Percentiles rank a stretch among this genome's conserved stretches.
Evolutionary conservation across 2,888 invertebrate genomes (phyloP).

Genomic region (Campoplex capitator): DNA sequence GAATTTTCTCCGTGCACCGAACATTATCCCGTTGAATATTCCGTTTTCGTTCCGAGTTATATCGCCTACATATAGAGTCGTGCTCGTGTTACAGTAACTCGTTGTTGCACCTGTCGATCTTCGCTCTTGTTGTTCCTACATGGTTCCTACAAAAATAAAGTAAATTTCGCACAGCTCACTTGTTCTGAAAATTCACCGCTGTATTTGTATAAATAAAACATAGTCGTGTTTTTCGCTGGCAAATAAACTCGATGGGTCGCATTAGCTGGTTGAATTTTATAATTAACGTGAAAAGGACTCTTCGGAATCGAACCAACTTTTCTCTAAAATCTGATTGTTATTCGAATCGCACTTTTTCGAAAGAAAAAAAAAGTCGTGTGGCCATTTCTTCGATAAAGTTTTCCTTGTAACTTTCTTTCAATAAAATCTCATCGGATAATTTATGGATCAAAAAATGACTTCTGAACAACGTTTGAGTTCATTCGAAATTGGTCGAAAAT

Average conservation of each 20-base stretch:
- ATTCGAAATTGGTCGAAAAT: not conserved
- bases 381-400: too few relatives aligned
- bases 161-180: not conserved
- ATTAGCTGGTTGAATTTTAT: not conserved
- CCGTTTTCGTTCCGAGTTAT: not conserved
- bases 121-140: not conserved
- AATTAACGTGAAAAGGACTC: not conserved
- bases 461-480: not conserved
- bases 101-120: slow-evolving; percentile 15
- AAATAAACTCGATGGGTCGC: not conserved
- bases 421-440: too few relatives aligned
- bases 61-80: not conserved
- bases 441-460: not conserved
- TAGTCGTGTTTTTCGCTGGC: not conserved
- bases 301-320: too few relatives aligned
- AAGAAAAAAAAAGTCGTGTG: too few relatives aligned
- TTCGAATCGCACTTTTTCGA: too few relatives aligned
- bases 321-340: too few relatives aligned
- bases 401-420: too few relatives aligned
- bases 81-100: not conserved
- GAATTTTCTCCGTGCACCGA: not conserved
- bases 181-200: not conserved
- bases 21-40: slow-evolving; percentile 4
- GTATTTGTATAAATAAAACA: not conserved
- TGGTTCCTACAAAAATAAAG: not conserved